These are phyloP conservation scores for Fistularia commersonii DNA, from an alignment of 2,797 vertebrate species.

Conservation along the genomic window DNA sequence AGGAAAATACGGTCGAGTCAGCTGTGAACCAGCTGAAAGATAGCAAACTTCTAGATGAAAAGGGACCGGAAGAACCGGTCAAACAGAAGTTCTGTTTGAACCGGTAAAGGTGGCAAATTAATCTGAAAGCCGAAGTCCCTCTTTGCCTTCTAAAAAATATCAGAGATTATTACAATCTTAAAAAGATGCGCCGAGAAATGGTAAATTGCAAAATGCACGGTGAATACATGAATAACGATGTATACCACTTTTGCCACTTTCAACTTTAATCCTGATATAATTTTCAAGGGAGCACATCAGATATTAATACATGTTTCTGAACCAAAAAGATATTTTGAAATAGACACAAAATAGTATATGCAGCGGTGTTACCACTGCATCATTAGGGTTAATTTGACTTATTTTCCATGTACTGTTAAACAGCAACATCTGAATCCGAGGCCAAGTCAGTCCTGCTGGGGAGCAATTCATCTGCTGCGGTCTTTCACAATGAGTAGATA, in stretches of 20 bases:
- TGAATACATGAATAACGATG: neutral
- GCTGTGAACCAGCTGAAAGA: too few species aligned
- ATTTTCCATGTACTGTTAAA: neutral
- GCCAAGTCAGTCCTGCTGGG: slow-evolving; percentile 46
- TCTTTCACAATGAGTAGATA: slow-evolving; percentile 58
- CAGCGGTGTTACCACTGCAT: slow-evolving; percentile 31
- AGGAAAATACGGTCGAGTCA: too few species aligned
- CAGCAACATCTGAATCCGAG: slow-evolving; percentile 1
- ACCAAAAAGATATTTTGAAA: neutral
- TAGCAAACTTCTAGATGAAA: too few species aligned
- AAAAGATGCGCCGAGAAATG: neutral
- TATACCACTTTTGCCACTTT: neutral
- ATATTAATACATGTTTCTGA: slow-evolving; percentile 12
- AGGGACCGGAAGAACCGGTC: too few species aligned
- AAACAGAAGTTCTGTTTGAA: too few species aligned
- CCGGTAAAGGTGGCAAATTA: too few species aligned
- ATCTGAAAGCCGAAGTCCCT: too few species aligned
- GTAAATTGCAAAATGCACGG: neutral
- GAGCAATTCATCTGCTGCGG: slow-evolving; percentile 56
- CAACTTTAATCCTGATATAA: neutral
- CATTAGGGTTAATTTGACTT: slow-evolving; percentile 14
- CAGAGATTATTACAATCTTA: neutral
- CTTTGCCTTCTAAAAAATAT: neutral
- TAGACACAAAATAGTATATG: slow-evolving; percentile 44
- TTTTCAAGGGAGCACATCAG: neutral